A percentile compares a stretch with the other conserved stretches of the same genome.
Evolutionary conservation across 2,888 invertebrate species (phyloP).

Genomic region (Hoplodrina blanda): DNA sequence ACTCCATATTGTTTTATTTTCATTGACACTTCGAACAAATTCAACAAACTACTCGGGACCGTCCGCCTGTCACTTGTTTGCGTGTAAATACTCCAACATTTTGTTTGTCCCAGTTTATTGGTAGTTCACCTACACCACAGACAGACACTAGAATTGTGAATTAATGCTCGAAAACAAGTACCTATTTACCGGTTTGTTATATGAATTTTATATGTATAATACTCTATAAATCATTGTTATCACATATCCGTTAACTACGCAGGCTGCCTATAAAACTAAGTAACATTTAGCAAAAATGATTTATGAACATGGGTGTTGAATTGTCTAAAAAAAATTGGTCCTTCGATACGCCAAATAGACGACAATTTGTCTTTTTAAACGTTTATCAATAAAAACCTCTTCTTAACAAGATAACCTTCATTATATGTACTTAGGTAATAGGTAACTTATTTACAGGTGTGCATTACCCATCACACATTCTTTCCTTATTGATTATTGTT

Average conservation of each 20-base stretch:
- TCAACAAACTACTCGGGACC: constrained; percentile 26
- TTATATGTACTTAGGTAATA: neutral
- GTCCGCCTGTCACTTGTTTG: constrained; percentile 35
- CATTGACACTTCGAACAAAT: constrained; percentile 41
- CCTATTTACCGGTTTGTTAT: neutral
- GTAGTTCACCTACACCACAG: constrained; percentile 17
- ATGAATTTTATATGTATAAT: too few relatives aligned
- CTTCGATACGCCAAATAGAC: too few relatives aligned
- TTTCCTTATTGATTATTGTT: constrained; percentile 12
- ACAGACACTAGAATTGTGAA: constrained; percentile 5
- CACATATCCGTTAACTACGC: too few relatives aligned
- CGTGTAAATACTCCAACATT: constrained; percentile 22
- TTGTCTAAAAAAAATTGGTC: too few relatives aligned
- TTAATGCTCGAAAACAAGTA: constrained; percentile 9
- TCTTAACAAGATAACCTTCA: too few relatives aligned
- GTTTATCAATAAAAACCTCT: too few relatives aligned
- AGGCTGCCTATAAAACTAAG: too few relatives aligned
- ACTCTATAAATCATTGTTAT: too few relatives aligned
- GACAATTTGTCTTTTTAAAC: too few relatives aligned
- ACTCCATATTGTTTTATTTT: constrained; percentile 35
- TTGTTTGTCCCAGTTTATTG: constrained; percentile 35
- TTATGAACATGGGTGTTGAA: too few relatives aligned
- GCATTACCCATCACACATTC: neutral
- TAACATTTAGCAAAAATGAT: too few relatives aligned
- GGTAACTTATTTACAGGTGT: neutral